Conservation (phyloP, 2,797 vertebrate species). For the Anomalospiza imberbis region DNA sequence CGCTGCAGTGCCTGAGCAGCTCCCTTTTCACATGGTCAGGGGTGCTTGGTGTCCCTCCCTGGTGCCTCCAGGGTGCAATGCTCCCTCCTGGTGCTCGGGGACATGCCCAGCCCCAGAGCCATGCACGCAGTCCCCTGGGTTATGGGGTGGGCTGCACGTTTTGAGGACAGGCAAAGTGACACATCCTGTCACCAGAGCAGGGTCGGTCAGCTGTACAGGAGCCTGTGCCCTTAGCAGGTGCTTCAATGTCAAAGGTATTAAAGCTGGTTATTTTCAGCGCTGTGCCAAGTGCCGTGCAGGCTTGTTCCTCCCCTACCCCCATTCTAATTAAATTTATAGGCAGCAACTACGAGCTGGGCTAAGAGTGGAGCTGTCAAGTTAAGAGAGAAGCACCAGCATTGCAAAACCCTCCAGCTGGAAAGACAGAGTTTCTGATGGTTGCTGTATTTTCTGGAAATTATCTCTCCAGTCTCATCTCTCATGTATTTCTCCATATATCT, state of each 20-base stretch:
- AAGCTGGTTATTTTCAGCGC: slow-evolving; percentile 23
- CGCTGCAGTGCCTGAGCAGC: not conserved
- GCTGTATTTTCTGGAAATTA: slow-evolving; percentile 12
- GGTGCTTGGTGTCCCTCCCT: not conserved
- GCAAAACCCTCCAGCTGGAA: slow-evolving; percentile 30
- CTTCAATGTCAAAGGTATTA: slow-evolving; percentile 52
- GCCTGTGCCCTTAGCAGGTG: slow-evolving; percentile 36
- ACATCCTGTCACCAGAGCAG: not conserved
- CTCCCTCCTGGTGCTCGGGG: not conserved
- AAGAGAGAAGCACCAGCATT: not conserved
- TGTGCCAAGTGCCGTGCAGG: not conserved
- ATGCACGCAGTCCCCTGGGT: not conserved
- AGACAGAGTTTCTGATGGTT: not conserved
- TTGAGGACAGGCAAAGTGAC: not conserved
- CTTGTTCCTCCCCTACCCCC: not conserved
- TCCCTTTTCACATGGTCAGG: not conserved
- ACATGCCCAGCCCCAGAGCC: not conserved
- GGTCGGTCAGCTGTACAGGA: not conserved
- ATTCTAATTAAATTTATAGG: slow-evolving; percentile 42
- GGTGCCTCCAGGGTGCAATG: not conserved
- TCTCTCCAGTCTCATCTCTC: slow-evolving; percentile 6
- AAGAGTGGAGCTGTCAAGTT: slow-evolving; percentile 21
- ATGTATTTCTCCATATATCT: not conserved
- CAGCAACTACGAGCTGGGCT: not conserved
- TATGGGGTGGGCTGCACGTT: not conserved